phyloP scores from a whole-genome alignment of 1,140 invertebrate genomes.

The Zaprionus tsacasi region DNA sequence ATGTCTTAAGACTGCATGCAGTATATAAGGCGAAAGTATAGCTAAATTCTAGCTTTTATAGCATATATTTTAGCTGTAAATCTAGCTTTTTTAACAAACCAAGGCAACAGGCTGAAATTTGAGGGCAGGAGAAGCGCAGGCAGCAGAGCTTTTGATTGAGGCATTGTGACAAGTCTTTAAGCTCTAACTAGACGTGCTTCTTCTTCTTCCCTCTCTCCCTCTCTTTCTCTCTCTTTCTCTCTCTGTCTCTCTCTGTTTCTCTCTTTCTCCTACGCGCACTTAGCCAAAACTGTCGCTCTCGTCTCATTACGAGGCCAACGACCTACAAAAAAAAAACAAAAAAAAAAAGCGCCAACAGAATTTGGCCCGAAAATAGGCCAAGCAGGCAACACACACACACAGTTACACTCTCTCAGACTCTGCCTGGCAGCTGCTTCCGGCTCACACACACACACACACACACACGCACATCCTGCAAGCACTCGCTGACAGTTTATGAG shows the following conservation, averaged over 20 bases:
- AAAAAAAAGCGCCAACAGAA: not conserved
- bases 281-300: not conserved
- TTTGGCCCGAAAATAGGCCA: constrained; percentile 5
- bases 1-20: no score
- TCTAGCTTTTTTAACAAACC: not conserved
- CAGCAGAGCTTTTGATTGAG: not conserved
- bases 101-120: not conserved
- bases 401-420: constrained; percentile 14
- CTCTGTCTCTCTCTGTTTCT: no score
- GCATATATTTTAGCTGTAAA: not conserved
- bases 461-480: constrained; percentile 15
- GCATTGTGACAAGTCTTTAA: constrained; percentile 18
- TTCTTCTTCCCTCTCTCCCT: no score
- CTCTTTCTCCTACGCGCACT: not conserved
- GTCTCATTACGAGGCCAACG: constrained; percentile 5
- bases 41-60: not conserved
- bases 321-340: not conserved
- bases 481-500: constrained; percentile 71
- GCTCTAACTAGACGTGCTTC: constrained; percentile 3
- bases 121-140: not conserved
- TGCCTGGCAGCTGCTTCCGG: constrained; percentile 39
- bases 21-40: no score
- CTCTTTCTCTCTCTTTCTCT: no score
- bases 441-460: not conserved
- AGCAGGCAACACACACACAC: constrained; percentile 15